Conservation (phyloP, 2,888 invertebrate genomes). For the Ephialtes manifestator region DNA sequence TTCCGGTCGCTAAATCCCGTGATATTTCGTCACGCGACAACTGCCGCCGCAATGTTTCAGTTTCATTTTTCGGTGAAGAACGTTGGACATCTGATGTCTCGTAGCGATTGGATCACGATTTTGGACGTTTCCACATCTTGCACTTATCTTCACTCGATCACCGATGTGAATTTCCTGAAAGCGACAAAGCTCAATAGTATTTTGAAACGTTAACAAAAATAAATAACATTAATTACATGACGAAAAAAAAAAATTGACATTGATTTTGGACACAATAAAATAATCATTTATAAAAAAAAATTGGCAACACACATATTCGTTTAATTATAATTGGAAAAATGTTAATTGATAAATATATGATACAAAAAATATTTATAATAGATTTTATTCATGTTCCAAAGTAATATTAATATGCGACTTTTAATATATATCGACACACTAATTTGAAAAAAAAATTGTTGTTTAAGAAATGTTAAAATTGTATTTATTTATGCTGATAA, state of each 20-base stretch:
- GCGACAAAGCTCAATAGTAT: slow-evolving; percentile 1
- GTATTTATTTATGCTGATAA: no score
- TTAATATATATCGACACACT: no score
- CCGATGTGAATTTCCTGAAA: slow-evolving; percentile 35
- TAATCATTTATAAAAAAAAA: neutral
- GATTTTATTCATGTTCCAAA: no score
- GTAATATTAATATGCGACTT: no score
- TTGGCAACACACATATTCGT: neutral
- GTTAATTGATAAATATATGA: neutral
- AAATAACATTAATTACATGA: neutral
- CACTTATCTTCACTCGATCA: neutral
- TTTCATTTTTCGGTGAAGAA: slow-evolving; percentile 60
- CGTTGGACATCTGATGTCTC: slow-evolving; percentile 43
- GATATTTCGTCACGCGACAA: slow-evolving; percentile 52
- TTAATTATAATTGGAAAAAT: neutral
- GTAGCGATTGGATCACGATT: slow-evolving; percentile 36
- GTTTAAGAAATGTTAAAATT: no score
- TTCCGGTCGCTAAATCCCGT: slow-evolving; percentile 51
- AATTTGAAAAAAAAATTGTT: no score
- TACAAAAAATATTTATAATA: no score
- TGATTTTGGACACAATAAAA: neutral
- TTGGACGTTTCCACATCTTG: slow-evolving; percentile 38
- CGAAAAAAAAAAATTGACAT: neutral
- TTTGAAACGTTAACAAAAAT: neutral
- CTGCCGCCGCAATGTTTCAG: slow-evolving; percentile 30